These are phyloP conservation scores for Samia ricini DNA, from an alignment of 1,140 invertebrate species.

Conservation along the genomic window DNA sequence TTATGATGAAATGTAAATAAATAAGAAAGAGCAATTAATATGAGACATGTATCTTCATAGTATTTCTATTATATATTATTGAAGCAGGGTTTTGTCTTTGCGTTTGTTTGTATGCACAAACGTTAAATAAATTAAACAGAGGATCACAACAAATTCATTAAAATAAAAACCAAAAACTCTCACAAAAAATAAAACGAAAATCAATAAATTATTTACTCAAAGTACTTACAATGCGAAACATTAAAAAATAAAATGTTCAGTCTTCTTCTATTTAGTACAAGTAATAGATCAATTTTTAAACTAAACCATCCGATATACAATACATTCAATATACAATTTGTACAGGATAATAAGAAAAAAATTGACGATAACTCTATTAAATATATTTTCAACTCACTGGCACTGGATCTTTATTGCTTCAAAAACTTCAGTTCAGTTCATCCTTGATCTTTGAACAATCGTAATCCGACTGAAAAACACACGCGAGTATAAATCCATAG, in stretches of 20 bases:
- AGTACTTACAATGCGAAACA: conserved; percentile 38
- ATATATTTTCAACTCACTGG: not conserved
- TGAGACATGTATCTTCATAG: no score
- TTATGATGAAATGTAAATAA: conserved; percentile 31
- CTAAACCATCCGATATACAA: conserved; percentile 61
- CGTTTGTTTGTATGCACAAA: conserved; percentile 27
- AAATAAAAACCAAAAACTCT: conserved; percentile 31
- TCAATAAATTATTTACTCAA: conserved; percentile 27
- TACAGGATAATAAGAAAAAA: conserved; percentile 29
- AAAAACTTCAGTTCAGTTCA: no score
- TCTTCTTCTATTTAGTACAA: conserved; percentile 70
- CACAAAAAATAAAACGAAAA: conserved; percentile 13
- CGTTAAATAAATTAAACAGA: conserved; percentile 28
- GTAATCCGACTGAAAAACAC: not conserved
- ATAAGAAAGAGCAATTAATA: no score
- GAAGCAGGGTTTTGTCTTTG: no score
- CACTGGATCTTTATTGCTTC: not conserved
- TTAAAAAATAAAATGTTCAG: conserved; percentile 66
- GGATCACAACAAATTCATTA: conserved; percentile 27
- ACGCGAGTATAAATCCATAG: not conserved
- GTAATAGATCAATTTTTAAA: conserved; percentile 52
- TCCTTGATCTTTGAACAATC: no score
- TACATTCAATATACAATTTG: conserved; percentile 58
- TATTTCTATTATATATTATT: no score
- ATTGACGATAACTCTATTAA: conserved; percentile 3